Evolutionary conservation across 2,797 vertebrate species (phyloP).

Genomic region (Balearica regulorum): DNA sequence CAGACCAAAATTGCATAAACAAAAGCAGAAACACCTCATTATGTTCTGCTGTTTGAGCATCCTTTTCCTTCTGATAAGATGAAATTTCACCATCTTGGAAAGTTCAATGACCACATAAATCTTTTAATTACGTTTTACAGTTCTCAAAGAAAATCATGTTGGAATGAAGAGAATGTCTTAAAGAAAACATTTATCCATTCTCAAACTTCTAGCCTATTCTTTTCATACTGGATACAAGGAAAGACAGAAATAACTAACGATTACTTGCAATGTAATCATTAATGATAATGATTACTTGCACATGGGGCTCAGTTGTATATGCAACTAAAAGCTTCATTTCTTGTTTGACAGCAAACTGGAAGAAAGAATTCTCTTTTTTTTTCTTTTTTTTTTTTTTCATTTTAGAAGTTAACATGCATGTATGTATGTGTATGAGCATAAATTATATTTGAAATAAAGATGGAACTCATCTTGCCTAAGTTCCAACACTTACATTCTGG

Average conservation of each 20-base stretch:
- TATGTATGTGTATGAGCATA: neutral
- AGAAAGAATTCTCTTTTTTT: neutral
- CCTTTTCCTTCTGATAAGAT: neutral
- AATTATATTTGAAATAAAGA: neutral
- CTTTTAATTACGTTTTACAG: neutral
- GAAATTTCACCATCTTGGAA: neutral
- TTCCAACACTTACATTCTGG: neutral
- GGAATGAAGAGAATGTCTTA: neutral
- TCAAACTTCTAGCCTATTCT: neutral
- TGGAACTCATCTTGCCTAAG: neutral
- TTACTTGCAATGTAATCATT: neutral
- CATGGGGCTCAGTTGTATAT: neutral
- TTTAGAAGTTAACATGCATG: neutral
- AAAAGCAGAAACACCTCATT: neutral
- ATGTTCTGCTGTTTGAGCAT: neutral
- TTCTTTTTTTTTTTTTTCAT: neutral
- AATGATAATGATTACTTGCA: neutral
- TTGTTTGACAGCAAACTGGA: neutral
- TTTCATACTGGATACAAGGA: neutral
- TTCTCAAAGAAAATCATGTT: neutral
- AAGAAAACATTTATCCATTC: neutral
- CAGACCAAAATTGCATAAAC: neutral
- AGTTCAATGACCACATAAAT: neutral
- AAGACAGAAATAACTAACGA: neutral
- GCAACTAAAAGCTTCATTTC: neutral